Evolutionary conservation across 1,140 invertebrate species (phyloP), one percentile per base, ranked within the genome.

Genomic region (Eupristina koningsbergeri): DNA sequence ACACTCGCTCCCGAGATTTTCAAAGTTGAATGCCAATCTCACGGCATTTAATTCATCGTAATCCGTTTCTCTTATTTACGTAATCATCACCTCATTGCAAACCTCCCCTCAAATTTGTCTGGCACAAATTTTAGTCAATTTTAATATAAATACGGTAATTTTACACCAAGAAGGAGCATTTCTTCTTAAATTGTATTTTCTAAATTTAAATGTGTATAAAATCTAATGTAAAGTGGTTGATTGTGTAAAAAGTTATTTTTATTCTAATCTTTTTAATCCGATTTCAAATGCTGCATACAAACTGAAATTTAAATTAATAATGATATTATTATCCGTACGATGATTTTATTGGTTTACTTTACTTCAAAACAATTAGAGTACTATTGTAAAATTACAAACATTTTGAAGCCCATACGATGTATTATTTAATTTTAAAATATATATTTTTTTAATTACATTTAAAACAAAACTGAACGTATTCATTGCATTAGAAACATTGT

Each of bases 121-220:
- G 22, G 36, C 67, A 17, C 36, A 71, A 67, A 6, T 71, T 71
- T 71, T 71, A 71, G 39, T 71, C 67, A 71, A 71, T 71, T 71
- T 71, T 71, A 71, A 36, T 41, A 17, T 39, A 36, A 17, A 71
- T 41, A n/a, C 26, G 22, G 67, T 22, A 9, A 39, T 69, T 39
- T 22, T 31, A 36, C 67, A 2, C 17, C 17, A 39, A 19, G 13
- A 36, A 17, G 15, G 67, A 69, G 36, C 39, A 39, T 69, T n/a
- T n/a, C n/a, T n/a, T n/a, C n/a, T n/a, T n/a, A n/a, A n/a, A n/a
- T n/a, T n/a, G n/a, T n/a, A n/a, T n/a, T n/a, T n/a, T n/a, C n/a
- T n/a, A n/a, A n/a, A n/a, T n/a, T n/a, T n/a, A n/a, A n/a, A n/a
- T n/a, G n/a, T n/a, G n/a, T n/a, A n/a, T n/a, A n/a, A n/a, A n/a